Conservation (phyloP, 2,888 invertebrate species). For the Chouioia cunea region DNA sequence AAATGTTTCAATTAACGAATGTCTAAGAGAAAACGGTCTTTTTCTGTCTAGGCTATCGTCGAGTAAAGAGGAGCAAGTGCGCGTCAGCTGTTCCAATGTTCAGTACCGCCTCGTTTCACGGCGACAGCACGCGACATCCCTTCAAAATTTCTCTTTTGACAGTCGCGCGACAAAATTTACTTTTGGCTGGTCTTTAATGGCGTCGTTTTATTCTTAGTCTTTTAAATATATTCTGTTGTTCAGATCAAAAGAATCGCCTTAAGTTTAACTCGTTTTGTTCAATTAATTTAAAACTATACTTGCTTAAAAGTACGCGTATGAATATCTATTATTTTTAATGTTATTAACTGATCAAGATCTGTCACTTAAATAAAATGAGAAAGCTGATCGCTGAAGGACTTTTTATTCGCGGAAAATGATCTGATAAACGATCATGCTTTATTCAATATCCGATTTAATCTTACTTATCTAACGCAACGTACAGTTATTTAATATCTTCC, state of each 20-base stretch:
- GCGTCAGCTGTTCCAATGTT: conserved; percentile 22
- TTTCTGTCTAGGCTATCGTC: conserved; percentile 34
- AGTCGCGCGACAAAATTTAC: conserved; percentile 11
- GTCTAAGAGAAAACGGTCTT: conserved; percentile 46
- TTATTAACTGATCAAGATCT: too few species aligned
- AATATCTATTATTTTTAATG: too few species aligned
- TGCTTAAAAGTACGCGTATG: too few species aligned
- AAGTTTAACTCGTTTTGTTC: background rate
- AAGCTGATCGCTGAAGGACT: too few species aligned
- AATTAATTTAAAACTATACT: too few species aligned
- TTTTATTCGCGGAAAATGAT: too few species aligned
- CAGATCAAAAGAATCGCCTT: too few species aligned
- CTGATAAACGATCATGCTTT: too few species aligned
- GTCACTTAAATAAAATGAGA: too few species aligned
- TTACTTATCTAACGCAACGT: too few species aligned
- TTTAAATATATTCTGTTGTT: background rate
- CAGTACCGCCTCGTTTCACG: conserved; percentile 39
- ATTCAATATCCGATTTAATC: too few species aligned
- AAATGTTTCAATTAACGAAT: conserved; percentile 54
- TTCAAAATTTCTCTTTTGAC: conserved; percentile 23
- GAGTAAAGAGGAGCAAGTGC: background rate
- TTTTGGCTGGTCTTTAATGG: conserved; percentile 18
- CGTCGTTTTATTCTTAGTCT: conserved; percentile 17
- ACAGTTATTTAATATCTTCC: too few species aligned
- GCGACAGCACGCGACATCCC: background rate